phyloP scores from a whole-genome alignment of 2,797 vertebrate genomes.

The Sebastes iracundus region DNA sequence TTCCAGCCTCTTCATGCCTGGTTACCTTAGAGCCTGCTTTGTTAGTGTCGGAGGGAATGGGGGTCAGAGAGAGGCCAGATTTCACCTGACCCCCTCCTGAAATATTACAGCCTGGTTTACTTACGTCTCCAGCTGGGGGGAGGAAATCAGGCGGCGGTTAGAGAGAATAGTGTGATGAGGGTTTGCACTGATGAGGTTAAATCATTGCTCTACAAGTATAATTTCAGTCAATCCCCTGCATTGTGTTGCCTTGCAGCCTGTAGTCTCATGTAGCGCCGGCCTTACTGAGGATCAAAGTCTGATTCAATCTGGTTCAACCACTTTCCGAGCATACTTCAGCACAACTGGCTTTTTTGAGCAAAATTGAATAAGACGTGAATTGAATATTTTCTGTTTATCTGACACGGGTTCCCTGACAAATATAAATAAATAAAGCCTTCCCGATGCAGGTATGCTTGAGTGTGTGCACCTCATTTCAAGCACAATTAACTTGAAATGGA shows the following conservation, averaged over 20 bases:
- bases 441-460: slow-evolving; percentile 82
- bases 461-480: slow-evolving; percentile 90
- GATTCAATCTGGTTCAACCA: slow-evolving; percentile 73
- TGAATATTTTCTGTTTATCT: slow-evolving; percentile 83
- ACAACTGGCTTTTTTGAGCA: slow-evolving; percentile 73
- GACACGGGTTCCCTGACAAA: slow-evolving; percentile 79
- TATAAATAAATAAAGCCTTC: slow-evolving; percentile 86
- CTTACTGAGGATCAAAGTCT: slow-evolving; percentile 60
- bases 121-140: slow-evolving; percentile 22
- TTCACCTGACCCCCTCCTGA: slow-evolving; percentile 61
- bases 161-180: slow-evolving; percentile 24
- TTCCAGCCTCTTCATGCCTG: slow-evolving; percentile 76
- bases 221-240: slow-evolving; percentile 39
- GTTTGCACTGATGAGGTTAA: slow-evolving; percentile 48
- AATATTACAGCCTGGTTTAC: slow-evolving; percentile 67
- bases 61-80: slow-evolving; percentile 76
- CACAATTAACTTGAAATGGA: slow-evolving; percentile 93
- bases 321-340: slow-evolving; percentile 68
- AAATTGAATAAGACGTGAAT: slow-evolving; percentile 81
- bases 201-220: slow-evolving; percentile 40
- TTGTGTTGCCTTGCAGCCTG: slow-evolving; percentile 25
- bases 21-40: slow-evolving; percentile 76
- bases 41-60: slow-evolving; percentile 73
- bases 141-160: not conserved
- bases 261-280: slow-evolving; percentile 22